Evolutionary conservation across 2,113 vertebrate species (phyloP), one percentile per base, ranked within the genome.

Genomic region (Nerophis ophidion): DNA sequence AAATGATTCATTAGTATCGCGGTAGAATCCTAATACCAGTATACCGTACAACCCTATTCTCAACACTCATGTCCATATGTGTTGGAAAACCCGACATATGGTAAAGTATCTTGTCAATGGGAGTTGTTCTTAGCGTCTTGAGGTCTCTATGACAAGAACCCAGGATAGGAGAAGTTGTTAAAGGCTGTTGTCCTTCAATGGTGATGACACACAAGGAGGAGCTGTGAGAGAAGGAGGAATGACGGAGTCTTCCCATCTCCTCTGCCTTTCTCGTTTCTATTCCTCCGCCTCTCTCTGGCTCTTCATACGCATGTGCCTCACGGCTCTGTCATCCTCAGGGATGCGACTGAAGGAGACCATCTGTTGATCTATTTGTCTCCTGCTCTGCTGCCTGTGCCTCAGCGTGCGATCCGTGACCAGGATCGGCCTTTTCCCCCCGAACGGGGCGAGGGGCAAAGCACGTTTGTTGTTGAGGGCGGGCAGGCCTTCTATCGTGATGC

Each of bases 301-400:
- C 69, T 61, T 68, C 60, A 75, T 76, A 74, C 74, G 66, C 73
- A 53, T 82, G 74, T 71, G 75, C 72, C 66, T 73, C 75, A 76
- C 82, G 76, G 74, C 84, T 86, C 84, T 83, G 74, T 79, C 84
- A 77, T 89, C 82, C 81, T 83, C 78, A 61, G 84, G 81, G 85
- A 85, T 78, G 79, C 57, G 63, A 85, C 81, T 86, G 84, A 87
- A 87, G 86, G 85, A 87, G 88, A 85, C 86, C 87, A 89, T 89
- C 86, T 90, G 89, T 88, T 90, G 85, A 85, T 88, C 81, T 76
- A 83, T 88, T 87, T 86, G 78, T 89, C 79, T 89, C 73, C 77
- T 73, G 80, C 70, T 75, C 74, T 66, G 68, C 77, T 83, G 83
- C 76, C 71, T 80, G 65, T 72, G 79, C 79, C 77, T 65, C 74